Evolutionary conservation across 1,140 invertebrate species (phyloP), one percentile per base, ranked within the genome.

Genomic region (Brachystomella parvula): DNA sequence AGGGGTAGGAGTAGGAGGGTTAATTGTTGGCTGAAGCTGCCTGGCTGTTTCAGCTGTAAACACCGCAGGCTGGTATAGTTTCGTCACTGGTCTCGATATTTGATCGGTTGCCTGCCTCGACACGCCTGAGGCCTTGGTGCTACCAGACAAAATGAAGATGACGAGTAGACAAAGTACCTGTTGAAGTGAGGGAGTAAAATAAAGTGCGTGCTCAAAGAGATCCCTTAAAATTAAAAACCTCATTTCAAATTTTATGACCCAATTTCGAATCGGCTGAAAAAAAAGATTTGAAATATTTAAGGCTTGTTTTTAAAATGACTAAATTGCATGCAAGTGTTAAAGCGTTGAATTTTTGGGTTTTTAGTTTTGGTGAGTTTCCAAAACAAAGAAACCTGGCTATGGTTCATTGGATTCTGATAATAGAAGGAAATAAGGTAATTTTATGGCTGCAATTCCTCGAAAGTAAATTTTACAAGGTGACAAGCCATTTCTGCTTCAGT

Each of bases 391-490:
- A 44, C 9, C n/a, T 44, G 9, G 39, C 39, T n/a, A 12, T 44
- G 39, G 9, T 44, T 44, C 39, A 44, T 44, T 44, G 9, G 39
- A 44, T 44, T 24, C 24, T 24, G 21, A 53, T 15, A 24, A 15
- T 6, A 6, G 49, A 53, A 15, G 49, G 49, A 53, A 24, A 26
- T 6, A 53, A 15, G 49, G 49, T 53, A 53, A 53, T 53, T 53
- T 53, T 6, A 26, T 6, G 21, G 15, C 24, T 9, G 21, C 6
- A 26, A 15, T 53, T 53, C 9, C 12, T 6, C 24, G 49, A 53
- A 53, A 53, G 49, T 53, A 26, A 53, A 53, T 53, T 53, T 24
- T 53, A 44, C 49, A 26, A 9, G 49, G 21, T 53, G 9, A 53
- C 49, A 53, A 17, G 49, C 12, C 24, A 9, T 24, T 39, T 19